phyloP scores from a whole-genome alignment of 2,888 invertebrate genomes.

The Platynereis dumerilii region DNA sequence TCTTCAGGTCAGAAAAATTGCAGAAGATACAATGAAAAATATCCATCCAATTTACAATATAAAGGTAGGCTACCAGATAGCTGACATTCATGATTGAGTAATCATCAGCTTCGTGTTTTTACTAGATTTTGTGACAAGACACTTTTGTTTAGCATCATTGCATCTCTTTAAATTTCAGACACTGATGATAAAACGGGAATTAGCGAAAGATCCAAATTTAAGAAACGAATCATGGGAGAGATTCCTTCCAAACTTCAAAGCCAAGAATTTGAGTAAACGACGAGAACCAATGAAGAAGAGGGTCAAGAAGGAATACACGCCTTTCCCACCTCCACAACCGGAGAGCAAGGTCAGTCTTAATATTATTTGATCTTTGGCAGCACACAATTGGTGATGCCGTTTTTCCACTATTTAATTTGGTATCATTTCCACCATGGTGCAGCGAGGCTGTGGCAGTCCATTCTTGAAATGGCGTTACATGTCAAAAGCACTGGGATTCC shows the following conservation, averaged over 20 bases:
- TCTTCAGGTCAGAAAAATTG: conserved; percentile 75
- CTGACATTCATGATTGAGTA: too few relatives aligned
- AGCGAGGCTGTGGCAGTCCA: too few relatives aligned
- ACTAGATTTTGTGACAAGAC: too few relatives aligned
- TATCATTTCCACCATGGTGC: too few relatives aligned
- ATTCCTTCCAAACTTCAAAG: conserved; percentile 92
- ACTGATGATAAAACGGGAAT: conserved; percentile 94
- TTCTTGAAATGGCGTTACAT: too few relatives aligned
- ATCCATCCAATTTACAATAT: conserved; percentile 99
- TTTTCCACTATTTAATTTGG: too few relatives aligned
- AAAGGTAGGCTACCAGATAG: conserved; percentile 63
- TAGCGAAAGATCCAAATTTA: conserved; percentile 90
- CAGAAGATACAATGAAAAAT: conserved; percentile 97
- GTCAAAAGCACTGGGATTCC: too few relatives aligned
- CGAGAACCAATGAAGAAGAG: conserved; percentile 88
- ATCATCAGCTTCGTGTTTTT: too few relatives aligned
- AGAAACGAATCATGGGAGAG: conserved; percentile 95
- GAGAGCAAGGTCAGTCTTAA: conserved; percentile 87
- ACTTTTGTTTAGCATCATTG: too few relatives aligned
- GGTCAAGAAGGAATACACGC: conserved; percentile 93
- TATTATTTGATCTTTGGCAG: too few relatives aligned
- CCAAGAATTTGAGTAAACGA: conserved; percentile 85
- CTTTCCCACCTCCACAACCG: conserved; percentile 92
- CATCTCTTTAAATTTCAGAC: conserved; percentile 69
- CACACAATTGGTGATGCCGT: too few relatives aligned